Base-by-base conservation (phyloP, 2,113 vertebrate species). In the Nerophis ophidion region DNA sequence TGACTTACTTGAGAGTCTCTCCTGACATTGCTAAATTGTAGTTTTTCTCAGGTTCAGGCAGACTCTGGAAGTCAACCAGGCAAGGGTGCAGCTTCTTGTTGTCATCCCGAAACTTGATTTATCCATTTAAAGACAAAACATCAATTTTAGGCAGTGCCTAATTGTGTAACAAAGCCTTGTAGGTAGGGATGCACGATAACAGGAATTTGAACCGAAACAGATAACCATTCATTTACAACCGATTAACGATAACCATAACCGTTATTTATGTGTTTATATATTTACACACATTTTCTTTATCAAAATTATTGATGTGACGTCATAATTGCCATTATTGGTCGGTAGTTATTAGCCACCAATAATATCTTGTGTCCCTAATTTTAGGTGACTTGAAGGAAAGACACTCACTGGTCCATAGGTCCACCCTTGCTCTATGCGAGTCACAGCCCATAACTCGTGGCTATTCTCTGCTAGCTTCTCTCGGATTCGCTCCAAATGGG, bases 381-480 rank as follows among this genome's bases (percentile, higher is more conserved):
- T 26, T 10, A 42, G 9, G 15, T 16, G 2, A 55, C 1, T 17
- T 38, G 33, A 10, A 0, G 0, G 50, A 7, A 62, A 63, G 51
- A 45, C 42, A 87, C 88, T 58, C 89, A 98, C 96, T 63, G 85
- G 79, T 77, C 93, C 96, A 74, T 86, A 98, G 9, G 97, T 97
- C 96, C 96, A 98, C 60, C 95, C 96, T 84, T 97, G 94, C 67
- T 98, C 96, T 65, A 98, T 97, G 72, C 97, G 96, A 76, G 95
- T 98, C 78, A 98, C 92, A 53, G 94, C 94, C 96, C 96, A 98
- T 65, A 98, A 88, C 77, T 98, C 96, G 7, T 98, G 96, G 78
- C 97, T 98, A 72, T 98, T 98, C 77, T 98, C 96, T 42, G 96
- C 96, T 72, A 98, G 88, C 69, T 95, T 98, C 85, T 98, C 95